Evolutionary conservation across 2,113 vertebrate species (phyloP), one percentile per base, ranked within the genome.

Genomic region (Pavo muticus): DNA sequence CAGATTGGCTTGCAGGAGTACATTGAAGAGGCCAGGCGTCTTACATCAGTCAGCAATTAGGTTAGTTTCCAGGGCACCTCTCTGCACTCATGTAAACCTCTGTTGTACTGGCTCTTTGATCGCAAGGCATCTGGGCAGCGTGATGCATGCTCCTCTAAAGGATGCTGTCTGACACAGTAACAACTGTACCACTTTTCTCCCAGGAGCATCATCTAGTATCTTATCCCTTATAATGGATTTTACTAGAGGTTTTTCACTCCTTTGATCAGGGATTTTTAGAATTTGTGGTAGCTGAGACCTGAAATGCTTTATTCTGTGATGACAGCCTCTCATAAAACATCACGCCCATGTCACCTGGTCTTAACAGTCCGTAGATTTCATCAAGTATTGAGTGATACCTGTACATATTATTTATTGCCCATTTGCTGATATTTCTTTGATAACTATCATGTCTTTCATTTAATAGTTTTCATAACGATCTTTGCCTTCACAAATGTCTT

Each of bases 31-130:
- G 17, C 42, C 88, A 50, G 71, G 35, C 32, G 21, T 93, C 73
- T 93, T 79, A 25, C 75, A n/a, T 87, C 78, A 84, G 61, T 63
- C 29, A 90, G 78, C 50, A 71, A 74, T 93, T 86, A 96, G 59
- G 27, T 87, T 76, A 73, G 80, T 80, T 93, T 48, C 50, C 50
- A 54, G 73, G 39, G 35, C 29, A 54, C 37, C 52, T 76, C 56
- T 92, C 80, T 71, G 82, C 45, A 7, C 76, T 84, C 63, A 37
- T 74, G 8, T 56, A 44, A 84, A 61, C 27, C 75, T 27, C 44
- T 73, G 2, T 56, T 83, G 42, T 86, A 30, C 69, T 57, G 44
- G 4, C 25, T 60, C 67, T 94, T 88, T 94, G 84, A 80, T 88
- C 2, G 1, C 16, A 42, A 39, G 64, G 15, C 19, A 29, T 76